These are phyloP conservation scores for Perca schrenkii DNA, from an alignment of 2,113 vertebrate genomes.

Conservation along the genomic window DNA sequence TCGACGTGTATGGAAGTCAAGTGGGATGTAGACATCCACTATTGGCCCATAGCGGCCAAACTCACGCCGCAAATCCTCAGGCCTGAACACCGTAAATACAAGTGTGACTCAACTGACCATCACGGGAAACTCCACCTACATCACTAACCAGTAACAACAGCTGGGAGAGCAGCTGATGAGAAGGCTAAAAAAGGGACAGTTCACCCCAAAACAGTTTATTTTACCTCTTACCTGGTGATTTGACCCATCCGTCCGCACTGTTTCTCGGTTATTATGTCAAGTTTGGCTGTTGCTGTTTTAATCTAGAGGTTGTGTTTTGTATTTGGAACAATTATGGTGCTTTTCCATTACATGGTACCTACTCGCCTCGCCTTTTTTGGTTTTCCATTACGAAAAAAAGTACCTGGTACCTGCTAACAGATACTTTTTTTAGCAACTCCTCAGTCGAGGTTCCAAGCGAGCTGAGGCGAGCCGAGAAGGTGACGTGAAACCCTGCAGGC, in stretches of 20 bases:
- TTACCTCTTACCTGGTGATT: background rate
- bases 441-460: too few species aligned
- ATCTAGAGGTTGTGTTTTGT: background rate
- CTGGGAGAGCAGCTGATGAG: conserved; percentile 38
- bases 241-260: background rate
- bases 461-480: too few species aligned
- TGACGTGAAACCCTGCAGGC: too few species aligned
- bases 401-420: too few species aligned
- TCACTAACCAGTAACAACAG: conserved; percentile 56
- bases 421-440: too few species aligned
- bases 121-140: conserved; percentile 49
- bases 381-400: too few species aligned
- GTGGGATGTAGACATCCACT: conserved; percentile 99
- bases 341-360: too few species aligned
- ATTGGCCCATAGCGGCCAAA: conserved; percentile 99
- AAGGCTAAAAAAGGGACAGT: conserved; percentile 54
- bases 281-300: background rate
- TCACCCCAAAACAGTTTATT: conserved; percentile 34
- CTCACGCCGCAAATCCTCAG: conserved; percentile 98
- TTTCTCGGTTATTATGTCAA: background rate
- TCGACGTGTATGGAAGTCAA: conserved; percentile 99
- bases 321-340: background rate
- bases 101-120: conserved; percentile 74
- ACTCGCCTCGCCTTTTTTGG: too few species aligned
- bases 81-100: conserved; percentile 91